These are phyloP conservation scores for Gambelia wislizenii DNA, from an alignment of 2,797 vertebrate genomes.

Conservation along the genomic window DNA sequence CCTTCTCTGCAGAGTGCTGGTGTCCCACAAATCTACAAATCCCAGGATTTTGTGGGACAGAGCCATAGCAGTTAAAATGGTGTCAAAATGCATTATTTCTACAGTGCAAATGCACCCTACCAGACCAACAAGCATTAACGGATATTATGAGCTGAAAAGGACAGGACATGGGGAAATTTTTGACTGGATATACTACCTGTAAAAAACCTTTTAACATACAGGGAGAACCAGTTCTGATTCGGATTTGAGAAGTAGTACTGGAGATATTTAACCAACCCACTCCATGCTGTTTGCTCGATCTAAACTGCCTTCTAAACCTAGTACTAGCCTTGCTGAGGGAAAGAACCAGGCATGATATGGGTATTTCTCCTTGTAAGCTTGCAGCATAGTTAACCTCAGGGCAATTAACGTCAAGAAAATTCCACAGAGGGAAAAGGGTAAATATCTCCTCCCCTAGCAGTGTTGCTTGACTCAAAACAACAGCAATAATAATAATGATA, in stretches of 20 bases:
- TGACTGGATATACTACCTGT: not conserved
- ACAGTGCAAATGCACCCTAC: no score
- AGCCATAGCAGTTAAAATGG: no score
- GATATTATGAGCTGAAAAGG: not conserved
- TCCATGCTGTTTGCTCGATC: not conserved
- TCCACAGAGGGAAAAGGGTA: not conserved
- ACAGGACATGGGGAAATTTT: not conserved
- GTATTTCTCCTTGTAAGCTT: not conserved
- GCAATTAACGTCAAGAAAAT: not conserved
- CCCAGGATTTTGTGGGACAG: no score
- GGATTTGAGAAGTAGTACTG: not conserved
- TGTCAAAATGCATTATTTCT: no score
- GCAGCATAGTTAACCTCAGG: not conserved
- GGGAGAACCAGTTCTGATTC: not conserved
- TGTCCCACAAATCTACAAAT: no score
- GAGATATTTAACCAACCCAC: not conserved
- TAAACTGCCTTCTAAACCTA: not conserved
- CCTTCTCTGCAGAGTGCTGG: no score
- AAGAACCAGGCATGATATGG: not conserved
- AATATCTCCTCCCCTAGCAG: no score
- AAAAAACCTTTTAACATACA: not conserved
- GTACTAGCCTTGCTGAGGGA: not conserved
- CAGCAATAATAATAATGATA: not conserved
- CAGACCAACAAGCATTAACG: not conserved
- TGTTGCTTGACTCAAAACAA: not conserved